Base-by-base conservation (phyloP, 2,113 vertebrate genomes). In the Gallinago paraguaiae region DNA sequence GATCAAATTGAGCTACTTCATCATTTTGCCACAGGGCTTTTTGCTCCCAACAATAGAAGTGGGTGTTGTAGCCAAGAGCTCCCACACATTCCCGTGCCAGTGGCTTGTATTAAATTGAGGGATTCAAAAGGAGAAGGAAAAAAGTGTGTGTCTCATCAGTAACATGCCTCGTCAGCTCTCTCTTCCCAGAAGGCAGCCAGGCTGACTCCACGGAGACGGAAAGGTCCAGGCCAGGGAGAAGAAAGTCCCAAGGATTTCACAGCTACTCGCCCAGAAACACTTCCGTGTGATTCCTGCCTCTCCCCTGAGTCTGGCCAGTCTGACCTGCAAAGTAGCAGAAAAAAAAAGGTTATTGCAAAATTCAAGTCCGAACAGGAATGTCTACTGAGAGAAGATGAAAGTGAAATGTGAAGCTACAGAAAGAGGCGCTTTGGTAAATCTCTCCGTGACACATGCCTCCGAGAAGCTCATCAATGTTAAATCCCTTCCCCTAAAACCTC, bases 111-210 rank as follows among this genome's bases (percentile, higher is more conserved):
- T 88, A 95, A 95, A 94, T 17, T 10, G 81, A 94, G 83, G 91
- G 76, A 94, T 82, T 95, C 85, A 69, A 85, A 95, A 92, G 0
- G 5, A 91, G 86, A 76, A 95, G 77, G 63, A 72, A 89, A 76
- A 39, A 95, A 75, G 45, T 22, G 50, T 45, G 56, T 0, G 2
- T 79, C 86, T 97, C 92, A 82, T 82, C 77, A 87, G 74, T 89
- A 93, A 92, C 96, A 89, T 82, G 91, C 88, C 92, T 92, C 95
- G 93, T 96, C 96, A 93, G 80, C 93, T 93, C 81, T 37, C 35
- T 75, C 61, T 69, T 91, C 93, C 90, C 95, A 90, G 86, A 92
- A 94, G 93, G 83, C 95, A 95, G 90, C 82, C 96, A 94, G 90
- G 59, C 91, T 91, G 96, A 87, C 93, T 96, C 95, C 92, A 82